These are phyloP conservation scores for Philopotamus ludificatus DNA, from an alignment of 1,140 invertebrate genomes.

Conservation along the genomic window DNA sequence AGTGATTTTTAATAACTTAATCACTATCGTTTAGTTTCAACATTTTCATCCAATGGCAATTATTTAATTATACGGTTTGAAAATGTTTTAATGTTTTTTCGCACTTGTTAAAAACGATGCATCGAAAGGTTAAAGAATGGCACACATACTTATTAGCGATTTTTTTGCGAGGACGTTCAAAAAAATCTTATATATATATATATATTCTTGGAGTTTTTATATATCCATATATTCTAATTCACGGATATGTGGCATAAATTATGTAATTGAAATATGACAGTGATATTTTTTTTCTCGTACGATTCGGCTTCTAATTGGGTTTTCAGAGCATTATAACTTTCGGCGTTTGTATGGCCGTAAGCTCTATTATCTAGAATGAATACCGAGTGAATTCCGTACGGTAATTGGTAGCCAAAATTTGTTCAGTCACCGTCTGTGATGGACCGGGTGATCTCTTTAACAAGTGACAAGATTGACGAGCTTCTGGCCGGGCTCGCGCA, in stretches of 20 bases:
- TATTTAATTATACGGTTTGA: background rate
- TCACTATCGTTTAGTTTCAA: background rate
- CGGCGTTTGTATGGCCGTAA: slow-evolving; percentile 7
- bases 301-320: slow-evolving; percentile 21
- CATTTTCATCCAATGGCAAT: background rate
- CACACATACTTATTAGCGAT: no score
- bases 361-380: slow-evolving; percentile 28
- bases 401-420: slow-evolving; percentile 37
- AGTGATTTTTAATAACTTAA: background rate
- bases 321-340: slow-evolving; percentile 21
- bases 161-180: no score
- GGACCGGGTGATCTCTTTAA: slow-evolving; percentile 37
- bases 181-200: no score
- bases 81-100: no score
- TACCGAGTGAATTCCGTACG: slow-evolving; percentile 31
- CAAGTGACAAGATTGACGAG: slow-evolving; percentile 38
- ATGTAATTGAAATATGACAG: background rate
- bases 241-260: background rate
- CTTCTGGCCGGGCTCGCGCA: no score
- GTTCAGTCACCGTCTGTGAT: slow-evolving; percentile 41
- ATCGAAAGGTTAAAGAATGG: no score
- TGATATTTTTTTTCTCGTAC: slow-evolving; percentile 8
- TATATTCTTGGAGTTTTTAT: no score
- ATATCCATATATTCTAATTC: no score
- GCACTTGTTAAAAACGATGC: no score